Evolutionary conservation across 2,888 invertebrate species (phyloP), one percentile per base, ranked within the genome.

Genomic region (Plebejus argus): DNA sequence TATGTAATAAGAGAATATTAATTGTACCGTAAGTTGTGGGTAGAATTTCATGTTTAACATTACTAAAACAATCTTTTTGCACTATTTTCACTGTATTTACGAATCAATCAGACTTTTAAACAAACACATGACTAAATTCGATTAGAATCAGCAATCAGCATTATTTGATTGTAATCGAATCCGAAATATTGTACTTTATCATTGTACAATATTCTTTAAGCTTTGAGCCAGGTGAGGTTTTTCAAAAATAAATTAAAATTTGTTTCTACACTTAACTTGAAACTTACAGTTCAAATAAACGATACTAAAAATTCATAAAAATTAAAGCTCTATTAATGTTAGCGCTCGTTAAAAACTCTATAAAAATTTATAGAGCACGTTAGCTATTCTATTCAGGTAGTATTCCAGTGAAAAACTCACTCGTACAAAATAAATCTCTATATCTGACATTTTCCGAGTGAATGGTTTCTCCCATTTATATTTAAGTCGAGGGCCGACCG

Each of bases 391-490:
- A 66, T 66, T 66, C 28, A 66, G 18, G 33, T 28, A 33, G 66
- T 66, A 15, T 66, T 66, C 28, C 45, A 72, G 23, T 28, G 28
- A 28, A 45, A 74, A 49, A 23, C 45, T 45, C 45, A 49, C 74
- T 18, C 28, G 28, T 18, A 53, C 28, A 74, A 49, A 74, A 74
- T 74, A 74, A 74, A 49, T 74, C 74, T 74, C 28, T 49, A 74
- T 74, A 74, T 28, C 23, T 23, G 53, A 74, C 74, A 74, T 49
- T 74, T 74, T 74, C 18, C 74, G 49, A 74, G 49, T 45, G 74
- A 74, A 74, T 53, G 53, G 49, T 74, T 74, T 39, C 74, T 45
- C 12, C 45, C 72, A 72, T 74, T 74, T 74, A 53, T 72, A 49
- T 74, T 49, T 23, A 53, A 49, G 53, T 53, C 28, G 49, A 74